These are phyloP conservation scores for Scaptomyza tumidula DNA, from an alignment of 2,888 invertebrate genomes.

Conservation along the genomic window DNA sequence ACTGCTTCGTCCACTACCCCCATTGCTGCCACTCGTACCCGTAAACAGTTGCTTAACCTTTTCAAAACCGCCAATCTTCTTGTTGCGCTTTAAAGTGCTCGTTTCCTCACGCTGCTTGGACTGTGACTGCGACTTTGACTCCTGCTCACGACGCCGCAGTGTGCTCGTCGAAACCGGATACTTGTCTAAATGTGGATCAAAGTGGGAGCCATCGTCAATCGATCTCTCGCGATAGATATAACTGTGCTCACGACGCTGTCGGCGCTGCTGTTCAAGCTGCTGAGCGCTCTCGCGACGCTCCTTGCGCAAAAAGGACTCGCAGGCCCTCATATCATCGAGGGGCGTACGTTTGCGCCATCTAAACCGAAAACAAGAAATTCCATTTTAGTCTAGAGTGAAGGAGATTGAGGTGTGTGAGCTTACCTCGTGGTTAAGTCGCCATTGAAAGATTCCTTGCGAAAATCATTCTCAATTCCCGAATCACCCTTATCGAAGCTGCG, in stretches of 20 bases:
- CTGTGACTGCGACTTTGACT: conserved; percentile 10
- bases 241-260: conserved; percentile 85
- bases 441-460: conserved; percentile 88
- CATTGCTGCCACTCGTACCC: conserved; percentile 86
- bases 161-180: conserved; percentile 85
- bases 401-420: not conserved
- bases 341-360: conserved; percentile 84
- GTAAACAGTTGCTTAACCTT: conserved; percentile 92
- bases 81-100: conserved; percentile 85
- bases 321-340: conserved; percentile 89
- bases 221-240: conserved; percentile 86
- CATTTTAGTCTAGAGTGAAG: not conserved
- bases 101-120: conserved; percentile 50
- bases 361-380: not conserved
- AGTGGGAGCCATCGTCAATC: conserved; percentile 89
- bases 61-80: conserved; percentile 90
- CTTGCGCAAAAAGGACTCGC: conserved; percentile 89
- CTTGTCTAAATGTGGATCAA: conserved; percentile 88
- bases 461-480: conserved; percentile 93
- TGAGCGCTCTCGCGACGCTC: conserved; percentile 90
- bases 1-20: conserved; percentile 85
- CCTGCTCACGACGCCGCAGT: conserved; percentile 72
- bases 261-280: conserved; percentile 81
- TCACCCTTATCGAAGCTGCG: conserved; percentile 87
- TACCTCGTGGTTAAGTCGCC: conserved; percentile 85